These are phyloP conservation scores for Hyppa rectilinea DNA, from an alignment of 2,888 invertebrate genomes.

Conservation along the genomic window DNA sequence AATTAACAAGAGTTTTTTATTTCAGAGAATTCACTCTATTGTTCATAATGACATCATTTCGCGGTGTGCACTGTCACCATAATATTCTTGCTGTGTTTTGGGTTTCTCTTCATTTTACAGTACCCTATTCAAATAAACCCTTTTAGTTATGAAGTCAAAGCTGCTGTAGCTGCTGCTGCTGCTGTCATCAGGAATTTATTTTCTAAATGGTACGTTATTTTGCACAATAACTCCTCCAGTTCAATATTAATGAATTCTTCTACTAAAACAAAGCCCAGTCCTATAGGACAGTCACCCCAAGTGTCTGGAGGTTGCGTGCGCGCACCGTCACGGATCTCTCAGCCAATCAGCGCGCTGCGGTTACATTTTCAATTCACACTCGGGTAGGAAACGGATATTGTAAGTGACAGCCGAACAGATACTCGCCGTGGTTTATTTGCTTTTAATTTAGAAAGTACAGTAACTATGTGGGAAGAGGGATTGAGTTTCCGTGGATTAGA, in stretches of 20 bases:
- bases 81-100: no score
- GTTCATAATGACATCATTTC: no score
- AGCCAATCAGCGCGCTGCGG: constrained; percentile 59
- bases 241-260: constrained; percentile 19
- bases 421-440: constrained; percentile 54
- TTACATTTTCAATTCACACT: constrained; percentile 63
- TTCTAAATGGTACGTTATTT: constrained; percentile 8
- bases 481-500: not conserved
- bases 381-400: constrained; percentile 55
- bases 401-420: constrained; percentile 59
- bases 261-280: constrained; percentile 13
- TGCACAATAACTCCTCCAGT: not conserved
- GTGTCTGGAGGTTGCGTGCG: constrained; percentile 39
- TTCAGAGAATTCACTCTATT: no score
- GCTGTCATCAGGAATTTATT: not conserved
- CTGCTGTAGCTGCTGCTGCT: not conserved
- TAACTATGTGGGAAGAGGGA: constrained; percentile 17
- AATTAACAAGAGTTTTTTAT: no score
- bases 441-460: constrained; percentile 57
- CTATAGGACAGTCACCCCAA: constrained; percentile 30
- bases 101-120: no score
- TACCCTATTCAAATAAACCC: no score
- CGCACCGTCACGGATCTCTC: constrained; percentile 31
- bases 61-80: not conserved
- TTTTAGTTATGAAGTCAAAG: no score